These are phyloP conservation scores for Tyrophagus putrescentiae DNA, from an alignment of 1,140 invertebrate genomes.

Conservation along the genomic window DNA sequence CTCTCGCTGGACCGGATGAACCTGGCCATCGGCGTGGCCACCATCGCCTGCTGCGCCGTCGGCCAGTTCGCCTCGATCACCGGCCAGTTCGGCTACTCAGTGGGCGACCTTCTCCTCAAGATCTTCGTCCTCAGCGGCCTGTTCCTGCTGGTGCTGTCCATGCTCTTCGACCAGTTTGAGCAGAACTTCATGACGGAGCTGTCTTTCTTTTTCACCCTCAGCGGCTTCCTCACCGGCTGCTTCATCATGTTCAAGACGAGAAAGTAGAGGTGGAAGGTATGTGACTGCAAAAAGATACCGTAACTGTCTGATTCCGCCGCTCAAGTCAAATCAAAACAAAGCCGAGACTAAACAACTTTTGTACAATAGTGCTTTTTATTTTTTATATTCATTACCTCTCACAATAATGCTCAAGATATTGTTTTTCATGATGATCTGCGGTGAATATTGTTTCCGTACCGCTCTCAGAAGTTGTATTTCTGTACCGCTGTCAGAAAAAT, in stretches of 20 bases:
- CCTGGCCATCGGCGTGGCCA: background rate
- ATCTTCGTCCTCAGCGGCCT: background rate
- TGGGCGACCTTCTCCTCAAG: background rate
- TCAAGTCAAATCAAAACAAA: too few species aligned
- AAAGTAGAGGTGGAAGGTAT: too few species aligned
- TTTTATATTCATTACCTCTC: background rate
- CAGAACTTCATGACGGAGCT: conserved; percentile 15
- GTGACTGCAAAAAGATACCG: too few species aligned
- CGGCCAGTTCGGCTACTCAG: background rate
- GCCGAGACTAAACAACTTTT: too few species aligned
- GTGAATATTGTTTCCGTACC: too few species aligned
- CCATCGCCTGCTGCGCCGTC: background rate
- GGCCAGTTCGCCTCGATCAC: conserved; percentile 12
- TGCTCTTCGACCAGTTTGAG: background rate
- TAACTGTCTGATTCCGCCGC: too few species aligned
- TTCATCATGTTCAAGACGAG: too few species aligned
- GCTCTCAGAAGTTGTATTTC: too few species aligned
- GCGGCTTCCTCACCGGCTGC: background rate
- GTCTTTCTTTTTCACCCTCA: background rate
- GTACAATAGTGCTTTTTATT: too few species aligned
- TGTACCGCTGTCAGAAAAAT: too few species aligned
- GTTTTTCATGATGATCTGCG: too few species aligned
- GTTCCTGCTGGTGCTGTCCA: background rate
- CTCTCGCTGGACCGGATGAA: conserved; percentile 6
- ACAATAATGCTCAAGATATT: too few species aligned